These are phyloP conservation scores for Dendrolimus kikuchii DNA, from an alignment of 1,140 invertebrate genomes.

Conservation along the genomic window DNA sequence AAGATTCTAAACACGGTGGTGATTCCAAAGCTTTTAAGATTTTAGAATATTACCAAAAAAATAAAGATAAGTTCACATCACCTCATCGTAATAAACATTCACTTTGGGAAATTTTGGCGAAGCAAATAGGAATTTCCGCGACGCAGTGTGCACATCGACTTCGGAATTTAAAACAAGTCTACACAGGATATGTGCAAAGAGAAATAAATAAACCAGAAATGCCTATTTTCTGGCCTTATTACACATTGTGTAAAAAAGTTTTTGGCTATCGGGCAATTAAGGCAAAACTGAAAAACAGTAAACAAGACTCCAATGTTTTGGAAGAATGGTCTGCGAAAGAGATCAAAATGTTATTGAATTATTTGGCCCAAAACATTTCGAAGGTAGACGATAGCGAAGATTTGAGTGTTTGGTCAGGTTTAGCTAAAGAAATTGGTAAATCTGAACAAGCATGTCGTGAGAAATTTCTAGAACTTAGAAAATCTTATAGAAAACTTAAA, in stretches of 20 bases:
- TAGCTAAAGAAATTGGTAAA: constrained; percentile 33
- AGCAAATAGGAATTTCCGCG: constrained; percentile 39
- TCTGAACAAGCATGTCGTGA: constrained; percentile 32
- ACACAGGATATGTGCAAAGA: constrained; percentile 47
- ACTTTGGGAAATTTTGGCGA: constrained; percentile 44
- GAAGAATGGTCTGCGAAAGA: constrained; percentile 55
- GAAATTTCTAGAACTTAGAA: constrained; percentile 54
- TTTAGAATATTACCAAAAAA: constrained; percentile 53
- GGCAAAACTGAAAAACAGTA: constrained; percentile 43
- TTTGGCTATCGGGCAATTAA: constrained; percentile 59
- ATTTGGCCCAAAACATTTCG: constrained; percentile 32
- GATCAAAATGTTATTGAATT: constrained; percentile 47
- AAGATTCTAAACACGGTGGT: constrained; percentile 36
- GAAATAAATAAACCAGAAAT: constrained; percentile 57
- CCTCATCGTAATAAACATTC: constrained; percentile 36
- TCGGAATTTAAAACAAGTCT: constrained; percentile 56
- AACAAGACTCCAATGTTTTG: constrained; percentile 33
- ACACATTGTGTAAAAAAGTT: constrained; percentile 56
- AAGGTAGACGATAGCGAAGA: constrained; percentile 32
- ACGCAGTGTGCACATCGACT: constrained; percentile 54
- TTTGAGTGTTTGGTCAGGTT: constrained; percentile 24
- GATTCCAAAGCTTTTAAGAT: constrained; percentile 53
- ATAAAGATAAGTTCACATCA: constrained; percentile 53
- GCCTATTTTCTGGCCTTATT: constrained; percentile 61
- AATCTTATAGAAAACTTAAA: constrained; percentile 54